A percentile compares a stretch with the other conserved stretches of the same genome.
Conservation (phyloP, 2,113 vertebrate genomes). For the Eurystomus gularis region DNA sequence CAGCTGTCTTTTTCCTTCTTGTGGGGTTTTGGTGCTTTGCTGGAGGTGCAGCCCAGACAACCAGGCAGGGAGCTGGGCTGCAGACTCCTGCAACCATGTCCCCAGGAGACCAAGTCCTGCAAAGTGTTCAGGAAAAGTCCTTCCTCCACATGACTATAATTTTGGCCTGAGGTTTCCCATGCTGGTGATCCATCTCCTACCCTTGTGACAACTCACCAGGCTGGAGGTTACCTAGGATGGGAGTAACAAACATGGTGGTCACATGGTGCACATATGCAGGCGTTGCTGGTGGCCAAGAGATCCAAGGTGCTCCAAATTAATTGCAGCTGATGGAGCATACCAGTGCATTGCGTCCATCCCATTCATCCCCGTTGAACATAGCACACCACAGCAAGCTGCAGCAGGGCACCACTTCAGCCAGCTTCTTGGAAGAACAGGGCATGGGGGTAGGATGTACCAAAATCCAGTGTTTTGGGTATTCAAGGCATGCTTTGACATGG, state of each 20-base stretch:
- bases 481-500: not conserved
- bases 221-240: not conserved
- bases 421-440: not conserved
- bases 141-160: not conserved
- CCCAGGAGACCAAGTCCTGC: not conserved
- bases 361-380: fast-evolving
- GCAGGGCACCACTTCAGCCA: not conserved
- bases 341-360: not conserved
- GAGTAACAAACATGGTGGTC: not conserved
- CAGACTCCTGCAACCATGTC: not conserved
- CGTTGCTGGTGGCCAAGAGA: not conserved
- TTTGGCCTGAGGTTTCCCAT: not conserved
- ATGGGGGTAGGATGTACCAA: not conserved
- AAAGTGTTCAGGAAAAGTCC: not conserved
- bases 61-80: not conserved
- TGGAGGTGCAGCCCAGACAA: not conserved
- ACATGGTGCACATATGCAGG: fast-evolving
- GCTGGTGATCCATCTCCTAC: not conserved
- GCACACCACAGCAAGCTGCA: not conserved
- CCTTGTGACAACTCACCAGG: not conserved
- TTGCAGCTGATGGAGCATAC: not conserved
- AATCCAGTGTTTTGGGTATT: not conserved
- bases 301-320: not conserved
- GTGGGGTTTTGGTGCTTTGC: not conserved
- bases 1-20: not conserved